phyloP scores from a whole-genome alignment of 2,797 vertebrate genomes.

The Takifugu rubripes region DNA sequence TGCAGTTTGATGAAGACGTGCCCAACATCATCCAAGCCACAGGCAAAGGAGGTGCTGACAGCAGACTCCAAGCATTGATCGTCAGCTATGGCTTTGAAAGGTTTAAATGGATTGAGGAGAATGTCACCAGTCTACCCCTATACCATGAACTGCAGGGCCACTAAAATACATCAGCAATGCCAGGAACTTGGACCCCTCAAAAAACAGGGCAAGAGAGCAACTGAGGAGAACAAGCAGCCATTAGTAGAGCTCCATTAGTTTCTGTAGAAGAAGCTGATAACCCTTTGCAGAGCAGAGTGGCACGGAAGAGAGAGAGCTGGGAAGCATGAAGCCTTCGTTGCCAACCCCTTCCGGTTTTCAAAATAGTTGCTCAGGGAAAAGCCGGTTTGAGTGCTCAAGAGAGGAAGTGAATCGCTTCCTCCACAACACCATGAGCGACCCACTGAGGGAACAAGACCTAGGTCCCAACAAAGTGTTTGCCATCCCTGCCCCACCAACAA shows the following conservation, averaged over 20 bases:
- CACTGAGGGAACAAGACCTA: background rate
- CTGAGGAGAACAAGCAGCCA: background rate
- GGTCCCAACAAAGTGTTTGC: background rate
- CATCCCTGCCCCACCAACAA: background rate
- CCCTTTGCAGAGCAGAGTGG: background rate
- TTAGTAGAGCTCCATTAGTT: background rate
- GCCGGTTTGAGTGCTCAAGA: background rate
- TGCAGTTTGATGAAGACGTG: background rate
- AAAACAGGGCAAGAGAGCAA: background rate
- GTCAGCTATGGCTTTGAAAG: background rate
- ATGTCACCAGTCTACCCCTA: background rate
- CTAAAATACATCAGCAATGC: background rate
- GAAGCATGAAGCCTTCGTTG: too few relatives aligned
- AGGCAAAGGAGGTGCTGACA: too few relatives aligned
- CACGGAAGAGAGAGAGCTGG: background rate
- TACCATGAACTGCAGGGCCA: background rate
- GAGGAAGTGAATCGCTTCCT: background rate
- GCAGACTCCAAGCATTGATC: background rate
- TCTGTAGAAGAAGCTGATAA: background rate
- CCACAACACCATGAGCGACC: background rate
- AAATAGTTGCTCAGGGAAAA: background rate
- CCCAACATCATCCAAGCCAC: background rate
- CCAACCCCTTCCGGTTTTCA: background rate
- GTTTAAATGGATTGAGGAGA: background rate
- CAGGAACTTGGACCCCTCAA: background rate